Percentiles rank a stretch among this genome's conserved stretches.
These are phyloP conservation scores for Euplagia quadripunctaria DNA, from an alignment of 2,888 invertebrate genomes.

Conservation along the genomic window DNA sequence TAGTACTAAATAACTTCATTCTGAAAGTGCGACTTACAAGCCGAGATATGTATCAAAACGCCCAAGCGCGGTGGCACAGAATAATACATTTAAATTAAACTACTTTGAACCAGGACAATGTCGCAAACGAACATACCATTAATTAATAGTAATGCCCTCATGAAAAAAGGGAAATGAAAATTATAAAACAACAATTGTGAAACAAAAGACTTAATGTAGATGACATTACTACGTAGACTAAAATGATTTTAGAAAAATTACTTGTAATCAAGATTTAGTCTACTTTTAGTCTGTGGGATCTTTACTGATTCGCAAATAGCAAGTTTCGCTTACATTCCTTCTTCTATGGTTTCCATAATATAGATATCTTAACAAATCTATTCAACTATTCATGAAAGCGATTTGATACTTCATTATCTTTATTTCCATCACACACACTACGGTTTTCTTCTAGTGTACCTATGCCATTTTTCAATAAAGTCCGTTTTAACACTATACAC, in stretches of 20 bases:
- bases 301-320: not conserved
- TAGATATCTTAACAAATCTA: too few relatives aligned
- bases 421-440: too few relatives aligned
- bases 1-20: not conserved
- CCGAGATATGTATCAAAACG: constrained; percentile 20
- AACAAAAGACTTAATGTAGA: not conserved
- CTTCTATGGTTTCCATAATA: not conserved
- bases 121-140: constrained; percentile 14
- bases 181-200: constrained; percentile 2
- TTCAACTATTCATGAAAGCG: not conserved
- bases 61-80: constrained; percentile 9
- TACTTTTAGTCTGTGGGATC: not conserved
- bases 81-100: constrained; percentile 26
- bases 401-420: not conserved
- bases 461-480: not conserved
- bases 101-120: constrained; percentile 20
- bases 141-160: constrained; percentile 20
- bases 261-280: not conserved
- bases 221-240: not conserved
- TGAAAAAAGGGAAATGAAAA: constrained; percentile 5
- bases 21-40: constrained; percentile 14
- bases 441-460: not conserved
- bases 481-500: not conserved
- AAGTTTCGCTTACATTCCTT: not conserved
- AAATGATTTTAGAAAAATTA: not conserved